phyloP scores from a whole-genome alignment of 53 echinoderm and acorn worm genomes.

The Antedon mediterranea region DNA sequence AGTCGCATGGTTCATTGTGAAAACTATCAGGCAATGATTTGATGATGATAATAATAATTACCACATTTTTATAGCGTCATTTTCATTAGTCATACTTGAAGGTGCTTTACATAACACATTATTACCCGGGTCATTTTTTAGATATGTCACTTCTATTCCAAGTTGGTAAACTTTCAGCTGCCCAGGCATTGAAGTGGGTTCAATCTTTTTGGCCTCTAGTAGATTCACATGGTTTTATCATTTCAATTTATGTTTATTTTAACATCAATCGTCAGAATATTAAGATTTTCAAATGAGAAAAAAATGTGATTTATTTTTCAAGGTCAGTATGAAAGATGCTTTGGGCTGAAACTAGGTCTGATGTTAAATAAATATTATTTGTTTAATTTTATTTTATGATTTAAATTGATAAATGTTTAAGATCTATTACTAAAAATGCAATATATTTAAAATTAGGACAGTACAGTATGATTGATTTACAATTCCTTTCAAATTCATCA shows the following conservation, averaged over 20 bases:
- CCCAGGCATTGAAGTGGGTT: no score
- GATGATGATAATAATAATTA: no score
- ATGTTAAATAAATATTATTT: not conserved
- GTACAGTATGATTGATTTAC: not conserved
- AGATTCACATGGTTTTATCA: not conserved
- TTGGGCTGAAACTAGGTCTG: not conserved
- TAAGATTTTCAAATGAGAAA: not conserved
- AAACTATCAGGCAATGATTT: no score
- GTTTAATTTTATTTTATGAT: not conserved
- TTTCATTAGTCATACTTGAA: no score
- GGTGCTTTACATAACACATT: no score
- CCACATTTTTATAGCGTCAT: no score
- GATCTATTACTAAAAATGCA: not conserved
- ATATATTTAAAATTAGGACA: not conserved
- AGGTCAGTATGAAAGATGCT: not conserved
- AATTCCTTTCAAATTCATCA: not conserved
- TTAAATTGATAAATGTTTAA: not conserved
- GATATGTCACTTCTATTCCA: no score
- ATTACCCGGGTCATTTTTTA: no score
- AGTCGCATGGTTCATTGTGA: no score
- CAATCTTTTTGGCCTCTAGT: no score
- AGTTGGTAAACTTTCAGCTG: no score
- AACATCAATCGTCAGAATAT: not conserved
- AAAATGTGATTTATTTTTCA: not conserved
- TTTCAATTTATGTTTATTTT: constrained; percentile 1